Conservation (phyloP, 2,888 invertebrate species). For the Andrena bicolor region DNA sequence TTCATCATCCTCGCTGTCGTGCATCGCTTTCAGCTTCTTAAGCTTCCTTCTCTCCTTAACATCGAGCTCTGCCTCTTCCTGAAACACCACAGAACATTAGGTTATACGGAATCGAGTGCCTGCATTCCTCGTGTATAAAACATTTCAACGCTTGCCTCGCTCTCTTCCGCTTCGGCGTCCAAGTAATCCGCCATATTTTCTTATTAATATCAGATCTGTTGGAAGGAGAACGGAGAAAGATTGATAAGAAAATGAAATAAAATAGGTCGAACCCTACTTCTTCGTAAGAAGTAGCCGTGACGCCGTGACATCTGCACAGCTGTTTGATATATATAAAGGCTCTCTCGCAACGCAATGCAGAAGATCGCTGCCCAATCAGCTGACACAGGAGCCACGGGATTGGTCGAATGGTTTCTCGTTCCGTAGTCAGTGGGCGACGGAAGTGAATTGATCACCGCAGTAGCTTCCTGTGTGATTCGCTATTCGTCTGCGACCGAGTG, state of each 20-base stretch:
- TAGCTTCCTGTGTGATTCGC: conserved; percentile 28
- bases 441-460: conserved; percentile 31
- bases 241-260: background rate
- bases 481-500: conserved; percentile 28
- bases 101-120: background rate
- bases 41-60: conserved; percentile 91
- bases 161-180: conserved; percentile 67
- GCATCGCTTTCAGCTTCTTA: conserved; percentile 91
- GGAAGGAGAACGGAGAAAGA: background rate
- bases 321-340: conserved; percentile 43
- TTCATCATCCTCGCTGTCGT: conserved; percentile 96
- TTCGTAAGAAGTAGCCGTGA: background rate
- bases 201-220: background rate
- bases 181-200: conserved; percentile 61
- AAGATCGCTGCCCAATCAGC: conserved; percentile 29
- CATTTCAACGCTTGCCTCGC: conserved; percentile 47
- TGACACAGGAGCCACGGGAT: conserved; percentile 23
- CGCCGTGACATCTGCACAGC: conserved; percentile 40
- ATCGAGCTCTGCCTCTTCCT: conserved; percentile 92
- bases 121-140: background rate
- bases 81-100: conserved; percentile 19
- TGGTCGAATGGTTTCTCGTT: conserved; percentile 10
- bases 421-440: background rate
- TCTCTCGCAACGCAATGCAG: conserved; percentile 19
- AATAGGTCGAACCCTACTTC: background rate